phyloP scores from a whole-genome alignment of 2,888 invertebrate genomes.

The Seira musarum region DNA sequence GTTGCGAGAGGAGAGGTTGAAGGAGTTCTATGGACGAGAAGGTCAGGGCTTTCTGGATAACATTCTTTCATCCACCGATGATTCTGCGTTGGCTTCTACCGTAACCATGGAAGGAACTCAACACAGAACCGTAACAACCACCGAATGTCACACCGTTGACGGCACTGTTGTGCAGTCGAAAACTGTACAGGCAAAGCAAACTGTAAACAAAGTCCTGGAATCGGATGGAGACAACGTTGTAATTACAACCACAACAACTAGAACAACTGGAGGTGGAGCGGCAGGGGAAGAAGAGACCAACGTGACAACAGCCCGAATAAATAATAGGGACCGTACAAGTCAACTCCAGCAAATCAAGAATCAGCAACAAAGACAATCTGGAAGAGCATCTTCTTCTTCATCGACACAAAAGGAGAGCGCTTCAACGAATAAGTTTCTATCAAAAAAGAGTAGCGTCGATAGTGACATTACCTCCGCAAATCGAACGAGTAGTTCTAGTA shows the following conservation, averaged over 20 bases:
- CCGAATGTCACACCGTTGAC: constrained; percentile 32
- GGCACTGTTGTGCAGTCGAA: constrained; percentile 24
- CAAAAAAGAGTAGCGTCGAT: constrained; percentile 53
- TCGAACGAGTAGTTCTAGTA: constrained; percentile 27
- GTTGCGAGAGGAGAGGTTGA: constrained; percentile 84
- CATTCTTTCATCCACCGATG: constrained; percentile 51
- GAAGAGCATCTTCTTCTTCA: background rate
- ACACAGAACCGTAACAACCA: constrained; percentile 36
- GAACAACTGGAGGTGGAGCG: constrained; percentile 10
- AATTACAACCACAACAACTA: constrained; percentile 53
- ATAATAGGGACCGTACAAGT: constrained; percentile 41
- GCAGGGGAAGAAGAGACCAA: constrained; percentile 23
- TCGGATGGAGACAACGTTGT: constrained; percentile 27
- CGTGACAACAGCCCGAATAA: constrained; percentile 33
- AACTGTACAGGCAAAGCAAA: constrained; percentile 39
- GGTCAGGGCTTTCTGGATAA: constrained; percentile 71
- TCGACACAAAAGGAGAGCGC: constrained; percentile 24
- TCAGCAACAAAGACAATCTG: constrained; percentile 15
- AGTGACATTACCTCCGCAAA: constrained; percentile 44
- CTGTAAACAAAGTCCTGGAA: constrained; percentile 23
- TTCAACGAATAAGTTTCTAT: constrained; percentile 39
- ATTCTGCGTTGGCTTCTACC: constrained; percentile 14
- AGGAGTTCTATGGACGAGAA: constrained; percentile 80
- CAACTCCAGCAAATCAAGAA: constrained; percentile 42
- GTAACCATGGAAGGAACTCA: constrained; percentile 34